Conservation (phyloP, 2,797 vertebrate species). For the Amblyraja radiata region DNA sequence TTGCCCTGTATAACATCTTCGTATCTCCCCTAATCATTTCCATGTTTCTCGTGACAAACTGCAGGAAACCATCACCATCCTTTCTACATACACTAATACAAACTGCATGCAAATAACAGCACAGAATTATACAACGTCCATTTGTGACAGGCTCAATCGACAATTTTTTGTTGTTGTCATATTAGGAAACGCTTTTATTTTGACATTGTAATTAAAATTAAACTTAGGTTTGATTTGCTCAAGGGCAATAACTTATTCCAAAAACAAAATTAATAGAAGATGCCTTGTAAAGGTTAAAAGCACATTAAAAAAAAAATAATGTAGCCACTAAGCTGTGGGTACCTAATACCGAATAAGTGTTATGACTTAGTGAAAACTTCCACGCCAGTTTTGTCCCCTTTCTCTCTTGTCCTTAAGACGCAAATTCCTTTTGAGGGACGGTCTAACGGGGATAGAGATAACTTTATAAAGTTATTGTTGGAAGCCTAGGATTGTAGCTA, state of each 20-base stretch:
- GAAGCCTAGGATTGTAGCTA: background rate
- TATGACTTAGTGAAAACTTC: background rate
- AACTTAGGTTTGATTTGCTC: conserved; percentile 12
- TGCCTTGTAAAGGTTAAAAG: too few species aligned
- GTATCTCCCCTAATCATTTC: background rate
- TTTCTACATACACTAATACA: background rate
- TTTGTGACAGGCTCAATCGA: background rate
- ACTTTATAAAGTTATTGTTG: background rate
- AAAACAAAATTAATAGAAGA: too few species aligned
- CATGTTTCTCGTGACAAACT: background rate
- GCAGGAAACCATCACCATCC: background rate
- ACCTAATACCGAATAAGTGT: background rate
- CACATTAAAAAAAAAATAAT: background rate
- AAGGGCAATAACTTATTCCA: background rate
- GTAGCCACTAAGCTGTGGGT: background rate
- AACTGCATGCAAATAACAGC: background rate
- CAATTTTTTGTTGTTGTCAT: background rate
- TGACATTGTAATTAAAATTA: background rate
- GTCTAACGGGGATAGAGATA: background rate
- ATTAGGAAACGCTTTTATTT: background rate
- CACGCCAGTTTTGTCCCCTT: background rate
- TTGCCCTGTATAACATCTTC: background rate
- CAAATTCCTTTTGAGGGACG: background rate
- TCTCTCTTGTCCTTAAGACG: background rate
- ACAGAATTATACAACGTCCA: background rate